A percentile compares a stretch with the other conserved stretches of the same genome.
Evolutionary conservation across 1,140 invertebrate genomes (phyloP).

Genomic region (Phortica variegata): DNA sequence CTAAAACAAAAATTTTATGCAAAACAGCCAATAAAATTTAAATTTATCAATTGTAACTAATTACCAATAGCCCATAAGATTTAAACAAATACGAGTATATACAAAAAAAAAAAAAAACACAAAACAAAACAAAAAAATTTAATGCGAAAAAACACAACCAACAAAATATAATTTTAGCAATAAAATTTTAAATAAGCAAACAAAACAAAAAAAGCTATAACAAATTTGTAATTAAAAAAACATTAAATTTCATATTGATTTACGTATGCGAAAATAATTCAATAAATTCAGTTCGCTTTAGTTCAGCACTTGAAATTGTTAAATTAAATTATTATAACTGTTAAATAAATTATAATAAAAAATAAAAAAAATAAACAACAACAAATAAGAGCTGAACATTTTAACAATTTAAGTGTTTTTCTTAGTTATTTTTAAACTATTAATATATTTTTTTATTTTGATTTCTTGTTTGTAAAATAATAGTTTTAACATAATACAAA

Average conservation of each 20-base stretch:
- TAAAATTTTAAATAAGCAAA: slow-evolving; percentile 18
- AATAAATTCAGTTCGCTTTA: no score
- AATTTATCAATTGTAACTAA: slow-evolving; percentile 27
- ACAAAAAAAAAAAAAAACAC: slow-evolving; percentile 20
- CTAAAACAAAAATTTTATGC: slow-evolving; percentile 26
- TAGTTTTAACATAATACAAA: slow-evolving; percentile 14
- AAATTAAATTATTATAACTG: no score
- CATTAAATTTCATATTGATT: no score
- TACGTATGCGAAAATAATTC: no score
- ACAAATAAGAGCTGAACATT: slow-evolving; percentile 4
- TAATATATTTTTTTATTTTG: no score
- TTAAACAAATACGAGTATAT: no score
- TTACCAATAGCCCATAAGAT: slow-evolving; percentile 52
- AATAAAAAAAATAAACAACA: slow-evolving; percentile 11
- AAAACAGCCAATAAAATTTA: slow-evolving; percentile 47
- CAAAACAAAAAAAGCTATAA: no score
- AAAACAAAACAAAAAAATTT: slow-evolving; percentile 19
- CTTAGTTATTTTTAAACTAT: background rate
- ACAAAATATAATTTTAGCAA: slow-evolving; percentile 7
- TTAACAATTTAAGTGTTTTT: background rate
- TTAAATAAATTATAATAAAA: background rate
- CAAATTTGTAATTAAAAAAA: no score
- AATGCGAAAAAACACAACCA: slow-evolving; percentile 29
- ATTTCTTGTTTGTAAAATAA: background rate
- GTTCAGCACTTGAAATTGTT: no score